Conservation (phyloP, 2,888 invertebrate genomes). For the Pristionchus entomophagus region DNA sequence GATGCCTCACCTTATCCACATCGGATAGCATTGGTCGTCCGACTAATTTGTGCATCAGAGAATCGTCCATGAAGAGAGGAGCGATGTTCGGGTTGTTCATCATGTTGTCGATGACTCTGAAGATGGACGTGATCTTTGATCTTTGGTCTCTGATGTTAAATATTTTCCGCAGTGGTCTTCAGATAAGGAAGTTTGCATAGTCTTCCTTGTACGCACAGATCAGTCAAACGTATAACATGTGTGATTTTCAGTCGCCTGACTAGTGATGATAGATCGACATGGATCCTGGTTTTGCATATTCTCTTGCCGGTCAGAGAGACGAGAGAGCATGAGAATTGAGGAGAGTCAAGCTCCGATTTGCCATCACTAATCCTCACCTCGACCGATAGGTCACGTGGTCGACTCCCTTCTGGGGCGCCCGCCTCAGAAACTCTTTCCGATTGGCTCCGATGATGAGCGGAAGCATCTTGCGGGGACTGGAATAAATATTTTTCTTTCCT, state of each 20-base stretch:
- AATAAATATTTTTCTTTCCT: constrained; percentile 24
- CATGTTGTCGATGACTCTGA: constrained; percentile 57
- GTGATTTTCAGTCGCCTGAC: too few species aligned
- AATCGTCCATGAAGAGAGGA: constrained; percentile 66
- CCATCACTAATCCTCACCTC: not conserved
- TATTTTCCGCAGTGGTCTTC: too few species aligned
- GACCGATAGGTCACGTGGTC: not conserved
- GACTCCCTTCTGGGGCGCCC: constrained; percentile 10
- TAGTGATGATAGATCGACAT: too few species aligned
- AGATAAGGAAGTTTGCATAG: not conserved
- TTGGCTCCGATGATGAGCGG: constrained; percentile 67
- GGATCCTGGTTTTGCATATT: too few species aligned
- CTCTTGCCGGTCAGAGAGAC: too few species aligned
- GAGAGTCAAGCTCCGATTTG: too few species aligned
- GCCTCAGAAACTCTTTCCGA: constrained; percentile 49
- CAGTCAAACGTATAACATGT: too few species aligned
- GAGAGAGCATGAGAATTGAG: too few species aligned
- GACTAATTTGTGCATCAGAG: not conserved
- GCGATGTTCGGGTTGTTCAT: constrained; percentile 69
- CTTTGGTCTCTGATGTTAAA: not conserved
- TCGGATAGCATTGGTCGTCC: constrained; percentile 56
- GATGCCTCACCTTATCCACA: constrained; percentile 58
- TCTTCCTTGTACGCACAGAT: too few species aligned
- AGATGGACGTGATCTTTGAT: not conserved
- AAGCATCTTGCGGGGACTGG: constrained; percentile 69